Evolutionary conservation across 2,797 vertebrate genomes (phyloP).

Genomic region (Syndactyla subalaris): DNA sequence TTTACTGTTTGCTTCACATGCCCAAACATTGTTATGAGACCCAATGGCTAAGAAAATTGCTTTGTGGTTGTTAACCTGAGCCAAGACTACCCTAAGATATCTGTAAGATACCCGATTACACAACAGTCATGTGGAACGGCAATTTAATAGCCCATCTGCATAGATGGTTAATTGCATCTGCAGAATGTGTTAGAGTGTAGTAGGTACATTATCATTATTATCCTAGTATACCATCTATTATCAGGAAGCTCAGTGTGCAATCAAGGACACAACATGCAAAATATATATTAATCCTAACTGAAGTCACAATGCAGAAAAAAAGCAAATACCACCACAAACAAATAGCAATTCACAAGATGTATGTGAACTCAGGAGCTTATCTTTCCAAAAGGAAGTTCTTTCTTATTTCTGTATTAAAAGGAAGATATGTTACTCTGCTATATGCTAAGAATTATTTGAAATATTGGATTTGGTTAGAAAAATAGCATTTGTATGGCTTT

Average conservation of each 20-base stretch:
- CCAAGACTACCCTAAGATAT: not conserved
- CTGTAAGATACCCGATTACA: not conserved
- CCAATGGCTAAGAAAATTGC: not conserved
- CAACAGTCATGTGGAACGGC: not conserved
- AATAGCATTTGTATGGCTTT: not conserved
- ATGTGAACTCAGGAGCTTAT: not conserved
- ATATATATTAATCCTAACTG: not conserved
- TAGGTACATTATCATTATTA: not conserved
- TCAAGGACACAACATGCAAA: constrained; percentile 22
- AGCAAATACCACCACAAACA: not conserved
- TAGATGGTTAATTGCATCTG: not conserved
- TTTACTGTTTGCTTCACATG: not conserved
- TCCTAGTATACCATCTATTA: not conserved
- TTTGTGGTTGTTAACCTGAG: not conserved
- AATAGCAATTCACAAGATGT: not conserved
- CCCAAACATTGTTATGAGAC: not conserved
- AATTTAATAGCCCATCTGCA: not conserved
- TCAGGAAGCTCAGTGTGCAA: not conserved
- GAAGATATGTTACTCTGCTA: not conserved
- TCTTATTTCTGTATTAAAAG: not conserved
- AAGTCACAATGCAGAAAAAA: not conserved
- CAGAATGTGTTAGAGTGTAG: not conserved
- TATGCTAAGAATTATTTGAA: not conserved
- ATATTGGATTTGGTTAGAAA: not conserved
- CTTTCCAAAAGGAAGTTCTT: not conserved